phyloP scores from a whole-genome alignment of 2,888 invertebrate species.

The Ectemnius continuus region DNA sequence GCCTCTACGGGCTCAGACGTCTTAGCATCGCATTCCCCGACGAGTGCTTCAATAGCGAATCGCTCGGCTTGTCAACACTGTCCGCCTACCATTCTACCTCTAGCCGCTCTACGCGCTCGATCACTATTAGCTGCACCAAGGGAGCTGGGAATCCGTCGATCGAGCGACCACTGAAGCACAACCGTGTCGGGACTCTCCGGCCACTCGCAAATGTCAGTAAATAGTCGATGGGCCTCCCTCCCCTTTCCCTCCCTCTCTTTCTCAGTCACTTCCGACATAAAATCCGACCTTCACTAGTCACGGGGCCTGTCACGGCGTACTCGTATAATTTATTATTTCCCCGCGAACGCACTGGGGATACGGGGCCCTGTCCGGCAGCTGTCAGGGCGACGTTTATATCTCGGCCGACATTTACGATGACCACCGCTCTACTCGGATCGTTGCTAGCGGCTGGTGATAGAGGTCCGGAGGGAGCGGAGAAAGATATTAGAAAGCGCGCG shows the following conservation, averaged over 20 bases:
- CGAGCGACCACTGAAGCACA: too few species aligned
- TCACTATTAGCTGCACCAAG: background rate
- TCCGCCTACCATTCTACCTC: too few species aligned
- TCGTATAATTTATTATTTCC: constrained; percentile 51
- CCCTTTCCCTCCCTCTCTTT: too few species aligned
- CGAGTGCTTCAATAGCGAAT: too few species aligned
- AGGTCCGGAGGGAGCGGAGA: constrained; percentile 11
- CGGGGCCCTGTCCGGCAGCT: constrained; percentile 15
- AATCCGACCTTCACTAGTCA: too few species aligned
- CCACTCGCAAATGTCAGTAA: too few species aligned
- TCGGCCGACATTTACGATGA: constrained; percentile 49
- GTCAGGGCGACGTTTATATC: constrained; percentile 32
- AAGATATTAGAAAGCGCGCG: background rate
- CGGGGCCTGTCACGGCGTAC: constrained; percentile 4
- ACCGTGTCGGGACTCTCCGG: too few species aligned
- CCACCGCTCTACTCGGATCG: constrained; percentile 42
- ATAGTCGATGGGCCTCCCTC: too few species aligned
- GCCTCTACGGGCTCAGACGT: background rate
- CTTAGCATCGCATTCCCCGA: constrained; percentile 19
- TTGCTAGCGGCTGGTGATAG: constrained; percentile 33
- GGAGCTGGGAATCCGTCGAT: too few species aligned
- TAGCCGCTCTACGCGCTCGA: background rate
- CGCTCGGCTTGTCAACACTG: too few species aligned
- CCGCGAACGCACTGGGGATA: constrained; percentile 18
- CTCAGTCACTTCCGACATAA: background rate